Conservation (phyloP, 2,888 invertebrate species). For the Salticus scenicus region DNA sequence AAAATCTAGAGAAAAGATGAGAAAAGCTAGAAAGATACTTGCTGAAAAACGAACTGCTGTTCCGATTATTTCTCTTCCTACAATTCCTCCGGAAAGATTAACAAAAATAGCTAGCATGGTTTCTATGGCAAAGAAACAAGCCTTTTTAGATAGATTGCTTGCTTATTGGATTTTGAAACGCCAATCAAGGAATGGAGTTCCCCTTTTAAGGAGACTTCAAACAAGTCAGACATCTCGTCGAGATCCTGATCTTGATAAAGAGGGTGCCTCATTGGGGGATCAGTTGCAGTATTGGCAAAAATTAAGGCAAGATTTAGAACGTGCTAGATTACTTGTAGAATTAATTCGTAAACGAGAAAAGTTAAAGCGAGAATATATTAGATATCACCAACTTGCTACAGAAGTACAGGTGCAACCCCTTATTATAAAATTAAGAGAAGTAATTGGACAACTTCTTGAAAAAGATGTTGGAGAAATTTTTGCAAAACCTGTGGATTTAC, state of each 20-base stretch:
- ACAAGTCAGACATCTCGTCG: slow-evolving; percentile 74
- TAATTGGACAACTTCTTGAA: slow-evolving; percentile 85
- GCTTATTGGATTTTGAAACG: slow-evolving; percentile 98
- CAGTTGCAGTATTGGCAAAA: slow-evolving; percentile 96
- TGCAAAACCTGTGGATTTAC: slow-evolving; percentile 90
- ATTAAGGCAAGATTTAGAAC: slow-evolving; percentile 93
- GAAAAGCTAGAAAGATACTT: slow-evolving; percentile 88
- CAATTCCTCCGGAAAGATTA: slow-evolving; percentile 88
- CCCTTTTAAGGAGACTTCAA: slow-evolving; percentile 89
- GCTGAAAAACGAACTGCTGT: slow-evolving; percentile 92
- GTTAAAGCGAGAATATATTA: slow-evolving; percentile 81
- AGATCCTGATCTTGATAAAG: slow-evolving; percentile 72
- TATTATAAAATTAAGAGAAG: slow-evolving; percentile 84
- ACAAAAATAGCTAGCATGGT: slow-evolving; percentile 90
- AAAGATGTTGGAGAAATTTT: slow-evolving; percentile 92
- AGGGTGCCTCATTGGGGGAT: slow-evolving; percentile 80
- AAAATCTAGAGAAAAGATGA: slow-evolving; percentile 87
- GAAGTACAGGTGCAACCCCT: slow-evolving; percentile 89
- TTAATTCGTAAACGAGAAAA: slow-evolving; percentile 96
- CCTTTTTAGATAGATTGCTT: slow-evolving; percentile 90
- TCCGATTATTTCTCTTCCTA: slow-evolving; percentile 94
- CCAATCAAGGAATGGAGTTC: slow-evolving; percentile 95
- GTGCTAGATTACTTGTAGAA: slow-evolving; percentile 93
- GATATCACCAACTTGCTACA: slow-evolving; percentile 82
- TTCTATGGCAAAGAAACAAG: slow-evolving; percentile 83